A percentile compares a stretch with the other conserved stretches of the same genome.
Conservation (phyloP, 2,888 invertebrate genomes). For the Cordilura impudica region DNA sequence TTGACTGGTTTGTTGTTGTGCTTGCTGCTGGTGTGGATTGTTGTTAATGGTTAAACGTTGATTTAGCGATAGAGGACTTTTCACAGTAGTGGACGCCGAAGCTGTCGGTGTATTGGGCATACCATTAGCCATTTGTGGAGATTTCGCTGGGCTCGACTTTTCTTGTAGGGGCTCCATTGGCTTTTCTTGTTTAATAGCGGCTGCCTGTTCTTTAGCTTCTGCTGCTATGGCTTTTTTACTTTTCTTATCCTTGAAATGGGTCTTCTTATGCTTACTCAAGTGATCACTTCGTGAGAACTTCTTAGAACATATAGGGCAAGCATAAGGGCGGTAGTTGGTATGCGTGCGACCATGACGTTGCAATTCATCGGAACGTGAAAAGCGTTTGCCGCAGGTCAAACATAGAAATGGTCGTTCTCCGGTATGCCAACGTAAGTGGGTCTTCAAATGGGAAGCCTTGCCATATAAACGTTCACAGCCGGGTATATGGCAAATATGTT, state of each 20-base stretch:
- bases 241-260: conserved; percentile 81
- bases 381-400: conserved; percentile 91
- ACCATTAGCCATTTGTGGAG: conserved; percentile 43
- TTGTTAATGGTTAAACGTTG: conserved; percentile 32
- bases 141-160: conserved; percentile 48
- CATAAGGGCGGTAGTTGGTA: conserved; percentile 92
- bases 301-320: conserved; percentile 91
- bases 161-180: conserved; percentile 39
- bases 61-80: conserved; percentile 23
- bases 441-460: conserved; percentile 95
- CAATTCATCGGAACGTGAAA: conserved; percentile 94
- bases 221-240: conserved; percentile 73
- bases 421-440: conserved; percentile 94
- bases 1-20: not conserved
- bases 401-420: conserved; percentile 95
- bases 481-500: conserved; percentile 91
- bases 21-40: conserved; percentile 1
- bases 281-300: conserved; percentile 96
- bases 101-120: conserved; percentile 40
- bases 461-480: conserved; percentile 94
- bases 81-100: conserved; percentile 48
- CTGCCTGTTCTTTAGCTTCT: conserved; percentile 71
- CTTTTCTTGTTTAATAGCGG: conserved; percentile 67
- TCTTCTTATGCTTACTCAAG: conserved; percentile 94
- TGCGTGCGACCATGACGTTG: conserved; percentile 93